These are phyloP conservation scores for Chloroclystis v-ata DNA, from an alignment of 2,888 invertebrate genomes.

Conservation along the genomic window DNA sequence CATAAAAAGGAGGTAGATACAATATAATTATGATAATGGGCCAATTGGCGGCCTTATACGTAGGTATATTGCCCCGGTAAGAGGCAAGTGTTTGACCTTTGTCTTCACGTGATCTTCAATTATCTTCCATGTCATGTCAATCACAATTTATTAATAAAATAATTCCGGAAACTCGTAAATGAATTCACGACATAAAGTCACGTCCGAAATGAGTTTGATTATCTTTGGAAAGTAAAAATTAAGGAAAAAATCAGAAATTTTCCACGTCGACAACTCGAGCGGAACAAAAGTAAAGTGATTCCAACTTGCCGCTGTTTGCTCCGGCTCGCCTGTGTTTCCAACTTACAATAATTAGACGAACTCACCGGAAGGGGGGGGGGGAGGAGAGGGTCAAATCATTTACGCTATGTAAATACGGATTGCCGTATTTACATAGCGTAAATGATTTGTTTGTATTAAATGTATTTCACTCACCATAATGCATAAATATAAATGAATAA, in stretches of 20 bases:
- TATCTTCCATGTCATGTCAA: neutral
- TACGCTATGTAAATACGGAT: too few species aligned
- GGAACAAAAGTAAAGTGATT: constrained; percentile 12
- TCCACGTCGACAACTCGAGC: constrained; percentile 5
- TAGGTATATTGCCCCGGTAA: too few species aligned
- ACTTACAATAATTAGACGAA: constrained; percentile 10
- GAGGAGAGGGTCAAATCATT: neutral
- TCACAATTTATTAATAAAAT: neutral
- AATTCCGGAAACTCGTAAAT: neutral
- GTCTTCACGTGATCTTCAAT: too few species aligned
- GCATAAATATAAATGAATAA: too few species aligned
- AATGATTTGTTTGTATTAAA: too few species aligned
- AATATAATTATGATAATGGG: too few species aligned
- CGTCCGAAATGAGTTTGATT: constrained; percentile 6
- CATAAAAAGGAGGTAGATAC: too few species aligned
- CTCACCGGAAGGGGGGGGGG: neutral
- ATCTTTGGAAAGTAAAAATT: constrained; percentile 11
- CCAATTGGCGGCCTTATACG: too few species aligned
- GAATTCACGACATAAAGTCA: neutral
- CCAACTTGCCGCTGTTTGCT: constrained; percentile 11
- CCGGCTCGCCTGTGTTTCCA: neutral
- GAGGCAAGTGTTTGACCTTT: too few species aligned
- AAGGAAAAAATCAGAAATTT: constrained; percentile 6
- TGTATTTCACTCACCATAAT: too few species aligned
- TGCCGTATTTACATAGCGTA: too few species aligned